Percentiles rank a stretch among this genome's conserved stretches.
Evolutionary conservation across 2,113 vertebrate species (phyloP).

Genomic region (Serinus canaria): DNA sequence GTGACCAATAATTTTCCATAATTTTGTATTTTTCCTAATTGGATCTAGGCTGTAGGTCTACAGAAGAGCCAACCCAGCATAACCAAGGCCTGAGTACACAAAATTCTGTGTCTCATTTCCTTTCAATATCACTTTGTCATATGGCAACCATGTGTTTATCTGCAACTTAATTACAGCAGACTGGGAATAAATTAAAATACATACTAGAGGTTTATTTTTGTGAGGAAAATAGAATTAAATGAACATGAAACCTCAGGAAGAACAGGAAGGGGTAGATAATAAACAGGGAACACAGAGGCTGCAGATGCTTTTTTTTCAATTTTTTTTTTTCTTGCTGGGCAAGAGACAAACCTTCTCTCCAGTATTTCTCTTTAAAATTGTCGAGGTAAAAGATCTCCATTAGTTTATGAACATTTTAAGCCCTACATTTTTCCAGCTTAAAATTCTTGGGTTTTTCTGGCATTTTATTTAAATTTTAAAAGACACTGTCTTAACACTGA

Average conservation of each 20-base stretch:
- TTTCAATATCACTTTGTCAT: neutral
- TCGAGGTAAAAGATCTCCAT: neutral
- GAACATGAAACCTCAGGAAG: neutral
- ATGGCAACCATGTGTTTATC: conserved; percentile 3
- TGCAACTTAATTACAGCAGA: neutral
- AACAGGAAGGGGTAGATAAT: neutral
- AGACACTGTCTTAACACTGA: neutral
- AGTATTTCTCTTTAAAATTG: neutral
- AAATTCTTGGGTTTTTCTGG: neutral
- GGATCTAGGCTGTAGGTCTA: neutral
- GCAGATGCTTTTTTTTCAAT: neutral
- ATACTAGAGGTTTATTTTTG: neutral
- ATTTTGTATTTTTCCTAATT: conserved; percentile 3
- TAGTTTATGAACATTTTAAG: neutral
- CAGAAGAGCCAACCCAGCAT: neutral
- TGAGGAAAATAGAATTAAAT: neutral
- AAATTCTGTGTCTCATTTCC: neutral
- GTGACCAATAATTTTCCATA: neutral
- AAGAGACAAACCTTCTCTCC: neutral
- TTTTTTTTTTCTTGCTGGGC: neutral
- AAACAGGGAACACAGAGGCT: neutral
- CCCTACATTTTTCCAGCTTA: neutral
- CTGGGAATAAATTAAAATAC: neutral
- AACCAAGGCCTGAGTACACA: neutral
- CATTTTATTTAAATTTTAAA: neutral